Conservation (phyloP, 2,797 vertebrate genomes). For the Chloroceryle inda region DNA sequence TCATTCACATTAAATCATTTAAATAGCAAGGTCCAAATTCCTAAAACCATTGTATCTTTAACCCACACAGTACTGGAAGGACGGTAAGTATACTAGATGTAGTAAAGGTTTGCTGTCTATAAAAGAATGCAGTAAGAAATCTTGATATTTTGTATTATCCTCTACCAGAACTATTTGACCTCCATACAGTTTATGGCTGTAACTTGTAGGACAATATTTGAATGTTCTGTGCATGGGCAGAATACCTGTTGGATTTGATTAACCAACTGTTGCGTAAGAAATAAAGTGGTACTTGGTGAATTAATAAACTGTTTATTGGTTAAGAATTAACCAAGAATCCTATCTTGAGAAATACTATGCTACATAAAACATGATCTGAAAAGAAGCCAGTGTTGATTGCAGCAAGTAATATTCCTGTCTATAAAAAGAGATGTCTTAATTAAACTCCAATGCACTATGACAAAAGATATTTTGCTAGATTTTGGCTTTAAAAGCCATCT, state of each 20-base stretch:
- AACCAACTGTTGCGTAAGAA: slow-evolving; percentile 48
- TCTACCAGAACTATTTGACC: slow-evolving; percentile 4
- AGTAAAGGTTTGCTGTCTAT: background rate
- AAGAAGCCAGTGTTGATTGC: background rate
- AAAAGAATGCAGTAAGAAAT: background rate
- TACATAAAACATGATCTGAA: slow-evolving; percentile 42
- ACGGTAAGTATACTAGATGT: background rate
- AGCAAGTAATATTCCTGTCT: background rate
- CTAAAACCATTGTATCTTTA: background rate
- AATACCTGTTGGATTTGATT: slow-evolving; percentile 33
- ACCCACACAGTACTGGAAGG: background rate
- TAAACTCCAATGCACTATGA: slow-evolving; percentile 9
- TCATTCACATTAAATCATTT: background rate
- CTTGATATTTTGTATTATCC: background rate
- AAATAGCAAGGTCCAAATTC: background rate
- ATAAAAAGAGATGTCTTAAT: slow-evolving; percentile 14
- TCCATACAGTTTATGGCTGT: background rate
- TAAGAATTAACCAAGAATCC: slow-evolving; percentile 53
- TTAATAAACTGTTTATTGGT: slow-evolving; percentile 58
- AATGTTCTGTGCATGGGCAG: background rate
- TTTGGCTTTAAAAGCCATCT: background rate
- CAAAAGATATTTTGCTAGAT: background rate
- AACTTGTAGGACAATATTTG: background rate
- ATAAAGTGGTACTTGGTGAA: slow-evolving; percentile 34
- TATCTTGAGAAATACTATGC: slow-evolving; percentile 35